Evolutionary conservation across 2,113 vertebrate genomes (phyloP).

Genomic region (Ptyas mucosa): DNA sequence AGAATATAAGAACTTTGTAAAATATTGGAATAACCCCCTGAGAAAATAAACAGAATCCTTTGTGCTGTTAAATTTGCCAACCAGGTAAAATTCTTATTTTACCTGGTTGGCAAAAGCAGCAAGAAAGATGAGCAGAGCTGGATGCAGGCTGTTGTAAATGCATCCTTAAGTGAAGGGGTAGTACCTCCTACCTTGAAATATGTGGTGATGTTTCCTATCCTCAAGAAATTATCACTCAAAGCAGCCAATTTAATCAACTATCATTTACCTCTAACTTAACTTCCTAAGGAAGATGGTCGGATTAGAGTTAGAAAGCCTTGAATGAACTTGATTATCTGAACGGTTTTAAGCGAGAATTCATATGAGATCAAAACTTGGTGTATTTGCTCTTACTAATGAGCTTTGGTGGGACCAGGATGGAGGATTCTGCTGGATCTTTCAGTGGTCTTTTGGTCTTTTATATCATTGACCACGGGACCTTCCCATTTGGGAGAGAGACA

Average conservation of each 20-base stretch:
- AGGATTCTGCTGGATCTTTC: not conserved
- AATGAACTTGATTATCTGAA: not conserved
- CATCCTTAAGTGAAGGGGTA: not conserved
- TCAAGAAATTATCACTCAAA: not conserved
- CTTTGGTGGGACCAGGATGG: not conserved
- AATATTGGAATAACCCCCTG: not conserved
- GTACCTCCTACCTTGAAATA: not conserved
- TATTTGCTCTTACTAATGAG: not conserved
- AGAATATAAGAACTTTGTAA: not conserved
- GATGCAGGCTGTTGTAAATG: not conserved
- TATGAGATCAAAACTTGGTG: not conserved
- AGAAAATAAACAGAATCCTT: not conserved
- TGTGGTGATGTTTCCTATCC: not conserved
- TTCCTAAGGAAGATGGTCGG: not conserved
- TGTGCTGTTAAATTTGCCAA: not conserved
- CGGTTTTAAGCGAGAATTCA: not conserved
- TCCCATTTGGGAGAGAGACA: not conserved
- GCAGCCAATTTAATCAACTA: not conserved
- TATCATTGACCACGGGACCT: not conserved
- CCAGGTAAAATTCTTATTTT: not conserved
- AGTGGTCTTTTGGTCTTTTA: not conserved
- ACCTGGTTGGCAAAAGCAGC: not conserved
- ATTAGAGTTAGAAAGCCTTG: not conserved
- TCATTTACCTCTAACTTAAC: not conserved
- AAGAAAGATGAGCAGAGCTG: not conserved